These are phyloP conservation scores for Agapostemon virescens DNA, from an alignment of 2,888 invertebrate genomes.

Conservation along the genomic window DNA sequence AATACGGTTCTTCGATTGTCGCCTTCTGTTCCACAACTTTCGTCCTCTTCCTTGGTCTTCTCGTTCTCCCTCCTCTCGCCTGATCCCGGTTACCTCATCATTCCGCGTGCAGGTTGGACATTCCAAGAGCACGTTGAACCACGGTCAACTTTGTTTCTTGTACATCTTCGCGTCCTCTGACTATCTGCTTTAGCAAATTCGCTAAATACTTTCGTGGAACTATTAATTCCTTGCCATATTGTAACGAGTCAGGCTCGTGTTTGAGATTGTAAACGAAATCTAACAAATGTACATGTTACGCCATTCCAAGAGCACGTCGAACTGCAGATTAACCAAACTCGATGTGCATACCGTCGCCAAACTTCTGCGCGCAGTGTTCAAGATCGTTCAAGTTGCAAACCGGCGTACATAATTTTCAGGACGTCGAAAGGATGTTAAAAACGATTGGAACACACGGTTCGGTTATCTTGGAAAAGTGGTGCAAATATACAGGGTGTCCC, in stretches of 20 bases:
- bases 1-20: slow-evolving; percentile 18
- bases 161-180: slow-evolving; percentile 39
- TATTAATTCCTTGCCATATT: too few species aligned
- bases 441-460: neutral
- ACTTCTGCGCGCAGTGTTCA: neutral
- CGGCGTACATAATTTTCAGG: neutral
- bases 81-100: slow-evolving; percentile 67
- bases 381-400: neutral
- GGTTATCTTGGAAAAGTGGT: slow-evolving; percentile 21
- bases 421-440: neutral
- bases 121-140: slow-evolving; percentile 78
- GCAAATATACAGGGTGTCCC: slow-evolving; percentile 27
- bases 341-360: neutral
- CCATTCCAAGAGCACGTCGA: too few species aligned
- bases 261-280: too few species aligned
- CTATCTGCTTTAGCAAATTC: slow-evolving; percentile 23
- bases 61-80: slow-evolving; percentile 14
- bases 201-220: too few species aligned
- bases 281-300: too few species aligned
- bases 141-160: slow-evolving; percentile 62
- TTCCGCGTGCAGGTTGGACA: slow-evolving; percentile 67
- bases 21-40: slow-evolving; percentile 29
- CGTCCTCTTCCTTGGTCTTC: slow-evolving; percentile 36
- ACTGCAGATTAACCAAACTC: too few species aligned
- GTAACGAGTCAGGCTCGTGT: too few species aligned